Base-by-base conservation (phyloP, 2,888 invertebrate species). In the Ophion costatus region DNA sequence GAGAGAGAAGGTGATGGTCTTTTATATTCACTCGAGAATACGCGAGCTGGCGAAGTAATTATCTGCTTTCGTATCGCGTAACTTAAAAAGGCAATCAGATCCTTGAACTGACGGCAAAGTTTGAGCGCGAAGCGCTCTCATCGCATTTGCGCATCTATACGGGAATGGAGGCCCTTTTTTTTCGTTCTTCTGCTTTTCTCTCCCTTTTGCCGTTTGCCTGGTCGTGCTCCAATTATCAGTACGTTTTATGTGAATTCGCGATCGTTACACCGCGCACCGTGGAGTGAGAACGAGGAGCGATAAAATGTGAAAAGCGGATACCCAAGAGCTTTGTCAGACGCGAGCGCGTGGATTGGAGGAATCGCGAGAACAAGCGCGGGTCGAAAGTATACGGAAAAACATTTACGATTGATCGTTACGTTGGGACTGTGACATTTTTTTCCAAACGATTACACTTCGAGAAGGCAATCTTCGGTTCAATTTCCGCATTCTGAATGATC, bases 1-100 rank as follows among this genome's bases (percentile, higher is more conserved):
- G 57, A 76, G 66, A 76, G 45, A 42, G 22, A 20, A 10, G 57
- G 51, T 56, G 63, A 80, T 22, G 71, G 64, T 76, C 73, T 74
- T 77, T 85, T 85, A 83, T 85, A 85, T 85, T 85, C 85, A 83
- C 77, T 85, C 66, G 85, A 77, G 74, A 70, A 74, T 85, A 83
- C 80, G 80, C 69, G 78, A 78, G 78, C 85, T 59, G 33, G 76
- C 77, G 61, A 77, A 85, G 85, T 85, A 83, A 85, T 85, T 85
- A 85, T 85, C 82, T 70, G 77, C 85, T 85, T 85, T 83, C 83
- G 85, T 85, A 85, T 85, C 82, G 85, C 73, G 74, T 77, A 80
- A 85, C 85, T 78, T 74, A 83, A 85, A 85, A 85, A 85, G 83
- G 85, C 85, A 83, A 85, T 85, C 85, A 85, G 80, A 83, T 78